Percentiles rank a stretch among this genome's conserved stretches.
Evolutionary conservation across 1,140 invertebrate genomes (phyloP).

Genomic region (Drosophila aff.): DNA sequence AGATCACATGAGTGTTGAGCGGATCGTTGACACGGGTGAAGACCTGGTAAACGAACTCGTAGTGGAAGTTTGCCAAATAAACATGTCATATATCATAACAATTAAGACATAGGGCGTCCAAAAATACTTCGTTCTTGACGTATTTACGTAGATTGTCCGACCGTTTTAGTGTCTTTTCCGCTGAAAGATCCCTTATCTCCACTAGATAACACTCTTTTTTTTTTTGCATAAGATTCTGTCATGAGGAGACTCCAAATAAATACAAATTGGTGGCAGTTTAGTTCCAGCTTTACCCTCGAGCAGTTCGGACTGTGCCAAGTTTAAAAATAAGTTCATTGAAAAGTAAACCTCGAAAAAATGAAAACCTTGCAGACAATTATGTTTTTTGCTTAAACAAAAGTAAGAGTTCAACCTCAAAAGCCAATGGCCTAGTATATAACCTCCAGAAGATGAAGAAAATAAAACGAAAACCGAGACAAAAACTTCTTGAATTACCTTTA

Average conservation of each 20-base stretch:
- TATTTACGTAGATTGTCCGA: constrained; percentile 52
- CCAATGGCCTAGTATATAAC: constrained; percentile 72
- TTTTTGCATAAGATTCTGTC: constrained; percentile 37
- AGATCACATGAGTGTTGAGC: constrained; percentile 48
- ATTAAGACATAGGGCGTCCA: constrained; percentile 41
- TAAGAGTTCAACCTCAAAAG: constrained; percentile 68
- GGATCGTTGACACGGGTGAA: constrained; percentile 36
- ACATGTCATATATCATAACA: constrained; percentile 31
- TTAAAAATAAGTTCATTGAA: constrained; percentile 37
- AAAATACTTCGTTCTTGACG: constrained; percentile 43
- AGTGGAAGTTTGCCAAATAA: constrained; percentile 52
- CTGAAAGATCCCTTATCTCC: constrained; percentile 42
- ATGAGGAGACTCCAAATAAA: constrained; percentile 26
- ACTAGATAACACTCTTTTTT: constrained; percentile 18
- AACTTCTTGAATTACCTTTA: constrained; percentile 61
- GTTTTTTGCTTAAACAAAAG: constrained; percentile 52
- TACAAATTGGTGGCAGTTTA: constrained; percentile 38
- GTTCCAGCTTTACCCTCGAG: constrained; percentile 17
- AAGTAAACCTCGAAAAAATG: constrained; percentile 27
- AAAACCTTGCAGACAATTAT: constrained; percentile 35
- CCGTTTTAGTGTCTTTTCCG: constrained; percentile 49
- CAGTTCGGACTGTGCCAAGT: constrained; percentile 24
- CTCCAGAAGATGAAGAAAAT: constrained; percentile 1
- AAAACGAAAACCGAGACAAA: constrained; percentile 19
- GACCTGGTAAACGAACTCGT: constrained; percentile 32